Evolutionary conservation across 2,113 vertebrate genomes (phyloP).

Genomic region (Parus major): DNA sequence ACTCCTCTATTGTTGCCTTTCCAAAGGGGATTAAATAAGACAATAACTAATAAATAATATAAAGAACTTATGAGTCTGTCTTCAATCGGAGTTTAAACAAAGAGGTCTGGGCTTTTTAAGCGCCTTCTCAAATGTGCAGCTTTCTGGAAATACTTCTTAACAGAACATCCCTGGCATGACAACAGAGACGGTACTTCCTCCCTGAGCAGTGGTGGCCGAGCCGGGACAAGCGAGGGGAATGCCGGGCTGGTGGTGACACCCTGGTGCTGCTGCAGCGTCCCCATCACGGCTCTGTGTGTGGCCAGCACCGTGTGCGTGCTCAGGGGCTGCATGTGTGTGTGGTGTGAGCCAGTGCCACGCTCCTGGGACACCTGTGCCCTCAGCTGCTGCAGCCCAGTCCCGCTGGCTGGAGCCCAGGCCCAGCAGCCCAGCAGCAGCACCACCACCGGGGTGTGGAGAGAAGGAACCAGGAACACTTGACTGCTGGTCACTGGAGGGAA

Average conservation of each 20-base stretch:
- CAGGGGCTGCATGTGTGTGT: fast-evolving
- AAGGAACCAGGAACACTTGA: not conserved
- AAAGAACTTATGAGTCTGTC: conserved; percentile 13
- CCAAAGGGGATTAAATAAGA: conserved; percentile 50
- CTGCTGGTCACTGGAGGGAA: not conserved
- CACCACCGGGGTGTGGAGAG: fast-evolving
- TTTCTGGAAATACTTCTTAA: not conserved
- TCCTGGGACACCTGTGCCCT: not conserved
- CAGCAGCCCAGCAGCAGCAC: not conserved
- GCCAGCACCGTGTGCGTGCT: not conserved
- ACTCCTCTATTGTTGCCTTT: conserved; percentile 46
- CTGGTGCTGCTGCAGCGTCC: fast-evolving
- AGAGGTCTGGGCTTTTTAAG: conserved; percentile 36
- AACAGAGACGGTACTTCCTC: not conserved
- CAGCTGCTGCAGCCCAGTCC: fast-evolving
- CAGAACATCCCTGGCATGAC: not conserved
- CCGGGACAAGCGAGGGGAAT: fast-evolving
- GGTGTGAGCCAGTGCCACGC: not conserved
- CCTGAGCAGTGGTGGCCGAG: not conserved
- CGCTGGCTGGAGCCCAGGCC: fast-evolving
- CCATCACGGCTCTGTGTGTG: not conserved
- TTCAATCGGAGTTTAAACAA: conserved; percentile 47
- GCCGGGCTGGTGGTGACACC: not conserved
- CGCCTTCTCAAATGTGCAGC: not conserved
- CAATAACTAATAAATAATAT: conserved; percentile 57